Evolutionary conservation across 2,113 vertebrate species (phyloP).

Genomic region (Microtus pennsylvanicus): DNA sequence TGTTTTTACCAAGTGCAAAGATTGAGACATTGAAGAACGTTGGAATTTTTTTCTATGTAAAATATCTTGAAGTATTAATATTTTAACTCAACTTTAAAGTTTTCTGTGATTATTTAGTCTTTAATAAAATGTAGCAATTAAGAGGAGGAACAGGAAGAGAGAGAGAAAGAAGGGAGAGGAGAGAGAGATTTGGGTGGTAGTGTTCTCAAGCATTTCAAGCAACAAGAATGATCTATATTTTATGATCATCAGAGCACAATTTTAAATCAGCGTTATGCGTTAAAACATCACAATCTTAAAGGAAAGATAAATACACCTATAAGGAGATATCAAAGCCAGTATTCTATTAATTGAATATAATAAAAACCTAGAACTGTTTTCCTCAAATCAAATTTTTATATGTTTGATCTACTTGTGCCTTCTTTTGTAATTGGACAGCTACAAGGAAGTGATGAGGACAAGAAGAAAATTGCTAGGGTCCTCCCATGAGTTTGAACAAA

Average conservation of each 20-base stretch:
- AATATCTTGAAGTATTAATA: constrained; percentile 24
- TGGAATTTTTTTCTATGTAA: constrained; percentile 39
- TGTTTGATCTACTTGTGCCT: constrained; percentile 25
- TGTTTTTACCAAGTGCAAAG: constrained; percentile 59
- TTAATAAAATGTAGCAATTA: no score
- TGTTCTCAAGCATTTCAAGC: constrained; percentile 30
- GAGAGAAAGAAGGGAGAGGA: neutral
- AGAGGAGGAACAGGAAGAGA: neutral
- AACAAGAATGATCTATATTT: neutral
- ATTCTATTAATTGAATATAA: neutral
- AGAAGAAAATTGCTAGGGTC: neutral
- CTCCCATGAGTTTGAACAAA: no score
- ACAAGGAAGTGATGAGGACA: neutral
- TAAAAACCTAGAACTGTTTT: neutral
- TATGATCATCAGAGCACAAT: constrained; percentile 34
- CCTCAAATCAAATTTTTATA: neutral
- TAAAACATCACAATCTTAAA: neutral
- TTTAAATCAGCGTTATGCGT: constrained; percentile 34
- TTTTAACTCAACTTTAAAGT: neutral
- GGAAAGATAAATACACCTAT: neutral
- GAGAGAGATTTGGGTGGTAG: neutral
- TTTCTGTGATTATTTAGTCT: neutral
- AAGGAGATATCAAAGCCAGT: neutral
- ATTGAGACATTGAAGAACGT: constrained; percentile 37
- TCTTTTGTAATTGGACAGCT: neutral